phyloP scores from a whole-genome alignment of 1,140 invertebrate genomes.

The Brachionus asplanchnoidis region DNA sequence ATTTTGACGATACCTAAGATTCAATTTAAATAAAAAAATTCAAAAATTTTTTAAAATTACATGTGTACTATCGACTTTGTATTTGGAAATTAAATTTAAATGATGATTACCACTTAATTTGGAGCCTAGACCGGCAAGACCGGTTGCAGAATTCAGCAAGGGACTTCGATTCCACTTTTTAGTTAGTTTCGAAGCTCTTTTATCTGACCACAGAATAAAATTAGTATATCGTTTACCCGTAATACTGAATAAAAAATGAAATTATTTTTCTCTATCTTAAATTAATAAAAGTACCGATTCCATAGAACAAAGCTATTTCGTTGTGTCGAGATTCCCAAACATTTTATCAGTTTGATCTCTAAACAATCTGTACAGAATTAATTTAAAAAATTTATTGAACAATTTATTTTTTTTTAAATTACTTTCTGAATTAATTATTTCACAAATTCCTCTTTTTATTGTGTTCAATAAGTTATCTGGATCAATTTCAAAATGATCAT shows the following conservation, averaged over 20 bases:
- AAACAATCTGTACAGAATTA: background rate
- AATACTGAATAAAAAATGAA: background rate
- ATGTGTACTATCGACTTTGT: conserved; percentile 2
- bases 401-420: background rate
- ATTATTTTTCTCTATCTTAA: background rate
- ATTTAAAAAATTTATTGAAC: background rate
- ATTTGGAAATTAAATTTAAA: background rate
- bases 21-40: background rate
- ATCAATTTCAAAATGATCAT: background rate
- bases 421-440: background rate
- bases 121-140: background rate
- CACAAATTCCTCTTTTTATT: background rate
- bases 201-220: conserved; percentile 32
- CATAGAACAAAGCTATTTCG: conserved; percentile 6
- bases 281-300: background rate
- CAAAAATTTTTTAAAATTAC: background rate
- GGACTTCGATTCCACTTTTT: background rate
- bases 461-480: background rate
- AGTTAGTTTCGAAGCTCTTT: background rate
- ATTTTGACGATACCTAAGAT: background rate
- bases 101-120: background rate
- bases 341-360: background rate
- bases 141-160: background rate
- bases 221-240: conserved; percentile 15
- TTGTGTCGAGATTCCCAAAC: conserved; percentile 23